phyloP scores from a whole-genome alignment of 2,888 invertebrate species.

The Ormyrus thymus region DNA sequence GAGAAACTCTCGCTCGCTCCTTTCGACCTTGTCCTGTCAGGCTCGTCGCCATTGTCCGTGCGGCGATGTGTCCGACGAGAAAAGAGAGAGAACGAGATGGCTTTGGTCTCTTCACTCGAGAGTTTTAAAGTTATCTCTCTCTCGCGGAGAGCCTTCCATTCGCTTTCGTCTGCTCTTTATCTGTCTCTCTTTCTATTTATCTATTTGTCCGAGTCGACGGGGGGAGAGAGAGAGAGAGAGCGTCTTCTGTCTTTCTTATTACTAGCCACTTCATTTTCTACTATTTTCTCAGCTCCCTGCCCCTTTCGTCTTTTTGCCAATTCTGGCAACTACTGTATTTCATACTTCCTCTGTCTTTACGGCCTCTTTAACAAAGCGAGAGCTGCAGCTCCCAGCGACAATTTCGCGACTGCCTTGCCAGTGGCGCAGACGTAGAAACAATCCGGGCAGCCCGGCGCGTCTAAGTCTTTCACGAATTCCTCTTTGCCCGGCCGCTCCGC shows the following conservation, averaged over 20 bases:
- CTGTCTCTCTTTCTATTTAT: slow-evolving; percentile 15
- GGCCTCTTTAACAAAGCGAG: too few relatives aligned
- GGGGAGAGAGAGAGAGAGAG: too few relatives aligned
- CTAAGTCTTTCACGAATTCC: too few relatives aligned
- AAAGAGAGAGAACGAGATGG: slow-evolving; percentile 5
- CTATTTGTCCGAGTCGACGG: slow-evolving; percentile 1
- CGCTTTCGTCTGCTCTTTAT: slow-evolving; percentile 38
- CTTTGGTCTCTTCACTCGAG: background rate
- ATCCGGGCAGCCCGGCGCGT: too few relatives aligned
- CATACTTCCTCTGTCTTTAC: too few relatives aligned
- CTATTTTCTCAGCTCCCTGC: background rate
- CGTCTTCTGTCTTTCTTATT: background rate
- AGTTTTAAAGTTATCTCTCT: slow-evolving; percentile 47
- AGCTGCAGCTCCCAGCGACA: too few relatives aligned
- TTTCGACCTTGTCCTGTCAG: slow-evolving; percentile 69
- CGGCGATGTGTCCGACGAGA: slow-evolving; percentile 57
- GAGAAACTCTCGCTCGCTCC: slow-evolving; percentile 25
- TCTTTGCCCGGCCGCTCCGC: background rate
- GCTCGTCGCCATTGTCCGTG: slow-evolving; percentile 69
- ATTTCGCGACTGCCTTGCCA: too few relatives aligned
- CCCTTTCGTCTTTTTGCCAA: background rate
- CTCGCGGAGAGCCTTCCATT: slow-evolving; percentile 26
- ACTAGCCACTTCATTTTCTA: slow-evolving; percentile 5
- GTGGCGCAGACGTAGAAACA: too few relatives aligned
- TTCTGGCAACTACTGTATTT: too few relatives aligned